A percentile compares a stretch with the other conserved stretches of the same genome.
Conservation (phyloP, 2,888 invertebrate genomes). For the Lasioglossum pauxillum region DNA sequence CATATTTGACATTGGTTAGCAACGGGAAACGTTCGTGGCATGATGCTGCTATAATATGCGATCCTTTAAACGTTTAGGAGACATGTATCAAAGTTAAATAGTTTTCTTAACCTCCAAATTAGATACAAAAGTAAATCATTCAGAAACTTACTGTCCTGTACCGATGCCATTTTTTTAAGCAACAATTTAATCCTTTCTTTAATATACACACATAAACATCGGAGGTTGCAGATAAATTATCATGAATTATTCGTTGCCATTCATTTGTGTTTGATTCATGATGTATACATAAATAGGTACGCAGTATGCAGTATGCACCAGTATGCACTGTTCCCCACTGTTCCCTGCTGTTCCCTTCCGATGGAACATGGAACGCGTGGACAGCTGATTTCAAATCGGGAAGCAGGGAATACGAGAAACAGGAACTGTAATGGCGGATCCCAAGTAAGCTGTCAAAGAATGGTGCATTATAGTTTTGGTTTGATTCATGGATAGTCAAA, state of each 20-base stretch:
- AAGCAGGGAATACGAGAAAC: slow-evolving; percentile 52
- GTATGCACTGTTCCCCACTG: too few relatives aligned
- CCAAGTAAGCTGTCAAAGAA: slow-evolving; percentile 71
- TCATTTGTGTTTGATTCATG: neutral
- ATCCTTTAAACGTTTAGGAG: neutral
- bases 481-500: slow-evolving; percentile 41
- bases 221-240: neutral
- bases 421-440: slow-evolving; percentile 66
- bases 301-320: too few relatives aligned
- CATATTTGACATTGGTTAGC: neutral
- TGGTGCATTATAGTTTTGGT: slow-evolving; percentile 58
- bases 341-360: slow-evolving; percentile 1
- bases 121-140: neutral
- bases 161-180: slow-evolving; percentile 67
- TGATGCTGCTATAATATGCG: neutral
- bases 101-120: slow-evolving; percentile 36
- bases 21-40: neutral
- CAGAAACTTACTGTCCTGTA: slow-evolving; percentile 74
- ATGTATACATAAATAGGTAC: neutral
- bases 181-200: slow-evolving; percentile 7
- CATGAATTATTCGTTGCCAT: slow-evolving; percentile 3
- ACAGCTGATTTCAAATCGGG: slow-evolving; percentile 62
- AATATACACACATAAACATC: neutral
- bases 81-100: neutral
- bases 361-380: slow-evolving; percentile 40